Evolutionary conservation across 2,888 invertebrate species (phyloP).

Genomic region (Lasioglossum lativentre): DNA sequence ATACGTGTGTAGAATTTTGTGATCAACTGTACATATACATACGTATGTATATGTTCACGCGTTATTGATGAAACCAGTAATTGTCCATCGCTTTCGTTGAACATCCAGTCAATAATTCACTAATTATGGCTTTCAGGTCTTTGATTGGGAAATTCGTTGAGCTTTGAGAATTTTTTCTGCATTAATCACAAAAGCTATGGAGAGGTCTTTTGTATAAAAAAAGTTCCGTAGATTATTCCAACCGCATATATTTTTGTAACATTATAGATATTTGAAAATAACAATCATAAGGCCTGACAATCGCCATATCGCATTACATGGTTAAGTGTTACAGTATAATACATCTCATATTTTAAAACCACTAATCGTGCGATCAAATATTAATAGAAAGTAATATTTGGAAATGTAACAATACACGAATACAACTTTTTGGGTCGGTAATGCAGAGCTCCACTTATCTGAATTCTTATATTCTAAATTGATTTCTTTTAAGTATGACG

Average conservation of each 20-base stretch:
- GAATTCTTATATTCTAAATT: background rate
- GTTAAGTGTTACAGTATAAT: constrained; percentile 17
- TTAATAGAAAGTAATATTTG: constrained; percentile 3
- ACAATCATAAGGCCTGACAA: background rate
- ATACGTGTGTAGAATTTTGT: background rate
- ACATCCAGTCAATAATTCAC: constrained; percentile 13
- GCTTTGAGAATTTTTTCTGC: background rate
- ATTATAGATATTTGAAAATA: background rate
- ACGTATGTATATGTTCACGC: background rate
- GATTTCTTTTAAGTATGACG: background rate
- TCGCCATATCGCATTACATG: background rate
- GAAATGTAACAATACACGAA: background rate
- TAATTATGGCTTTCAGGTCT: background rate
- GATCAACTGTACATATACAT: background rate
- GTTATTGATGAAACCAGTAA: background rate
- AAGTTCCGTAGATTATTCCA: background rate
- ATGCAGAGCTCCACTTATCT: background rate
- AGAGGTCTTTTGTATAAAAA: background rate
- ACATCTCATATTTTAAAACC: background rate
- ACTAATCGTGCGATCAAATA: constrained; percentile 4
- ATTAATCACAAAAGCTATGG: background rate
- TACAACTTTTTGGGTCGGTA: background rate
- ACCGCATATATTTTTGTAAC: background rate
- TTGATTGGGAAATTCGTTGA: background rate
- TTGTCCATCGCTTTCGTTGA: constrained; percentile 16